phyloP scores from a whole-genome alignment of 1,140 invertebrate genomes.

The Drosophila tristis region DNA sequence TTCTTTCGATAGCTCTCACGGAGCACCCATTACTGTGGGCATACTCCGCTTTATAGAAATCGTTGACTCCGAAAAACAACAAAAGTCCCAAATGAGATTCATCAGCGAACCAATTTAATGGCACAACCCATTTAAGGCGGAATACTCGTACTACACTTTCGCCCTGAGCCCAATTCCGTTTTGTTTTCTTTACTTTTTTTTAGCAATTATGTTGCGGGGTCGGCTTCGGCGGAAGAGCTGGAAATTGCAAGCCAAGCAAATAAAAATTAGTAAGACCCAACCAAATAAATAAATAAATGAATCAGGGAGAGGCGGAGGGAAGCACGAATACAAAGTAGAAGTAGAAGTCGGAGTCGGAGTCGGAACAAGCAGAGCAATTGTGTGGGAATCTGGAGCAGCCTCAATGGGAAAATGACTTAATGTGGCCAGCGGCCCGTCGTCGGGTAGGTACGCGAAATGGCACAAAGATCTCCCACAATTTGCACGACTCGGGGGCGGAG shows the following conservation, averaged over 20 bases:
- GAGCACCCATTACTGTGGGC: slow-evolving; percentile 41
- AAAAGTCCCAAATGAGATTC: slow-evolving; percentile 51
- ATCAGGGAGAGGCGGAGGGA: slow-evolving; percentile 24
- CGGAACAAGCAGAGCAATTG: slow-evolving; percentile 57
- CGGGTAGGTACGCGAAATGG: slow-evolving; percentile 32
- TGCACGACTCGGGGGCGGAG: slow-evolving; percentile 31
- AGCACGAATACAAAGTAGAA: slow-evolving; percentile 3
- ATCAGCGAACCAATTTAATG: slow-evolving; percentile 50
- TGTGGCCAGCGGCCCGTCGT: slow-evolving; percentile 18
- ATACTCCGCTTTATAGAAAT: slow-evolving; percentile 23
- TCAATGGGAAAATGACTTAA: slow-evolving; percentile 79
- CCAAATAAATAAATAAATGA: background rate
- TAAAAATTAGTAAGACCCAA: slow-evolving; percentile 53
- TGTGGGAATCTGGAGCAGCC: slow-evolving; percentile 76
- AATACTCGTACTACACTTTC: slow-evolving; percentile 60
- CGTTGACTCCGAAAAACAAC: slow-evolving; percentile 46
- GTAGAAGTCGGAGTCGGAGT: background rate
- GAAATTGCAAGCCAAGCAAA: slow-evolving; percentile 42
- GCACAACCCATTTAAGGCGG: slow-evolving; percentile 51
- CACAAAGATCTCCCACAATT: slow-evolving; percentile 72
- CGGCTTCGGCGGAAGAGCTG: slow-evolving; percentile 23
- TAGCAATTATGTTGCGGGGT: slow-evolving; percentile 53
- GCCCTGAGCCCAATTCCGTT: slow-evolving; percentile 51
- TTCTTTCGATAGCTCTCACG: slow-evolving; percentile 51
- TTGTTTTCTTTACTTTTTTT: slow-evolving; percentile 37